Evolutionary conservation across 2,888 invertebrate genomes (phyloP).

Genomic region (Drosophila tripunctata): DNA sequence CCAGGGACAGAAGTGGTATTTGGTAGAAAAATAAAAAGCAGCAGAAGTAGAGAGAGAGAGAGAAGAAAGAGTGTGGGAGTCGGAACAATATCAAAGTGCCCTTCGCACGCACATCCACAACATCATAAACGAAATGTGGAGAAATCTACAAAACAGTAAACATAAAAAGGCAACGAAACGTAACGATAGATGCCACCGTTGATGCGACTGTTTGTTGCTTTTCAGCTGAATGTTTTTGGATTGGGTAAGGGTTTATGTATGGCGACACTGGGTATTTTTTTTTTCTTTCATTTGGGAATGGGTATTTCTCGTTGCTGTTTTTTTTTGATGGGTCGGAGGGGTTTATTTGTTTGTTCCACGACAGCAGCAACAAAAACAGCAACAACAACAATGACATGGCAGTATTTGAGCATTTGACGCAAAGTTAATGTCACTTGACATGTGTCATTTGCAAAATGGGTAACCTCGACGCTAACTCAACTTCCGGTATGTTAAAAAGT

Average conservation of each 20-base stretch:
- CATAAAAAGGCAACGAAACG: conserved; percentile 78
- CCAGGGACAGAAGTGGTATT: not conserved
- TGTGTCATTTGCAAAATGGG: conserved; percentile 81
- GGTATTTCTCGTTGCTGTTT: too few relatives aligned
- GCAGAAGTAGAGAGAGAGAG: not conserved
- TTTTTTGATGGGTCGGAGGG: conserved; percentile 15
- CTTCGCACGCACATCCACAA: conserved; percentile 58
- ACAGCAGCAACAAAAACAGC: conserved; percentile 40
- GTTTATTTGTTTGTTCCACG: conserved; percentile 75
- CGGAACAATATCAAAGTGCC: conserved; percentile 36
- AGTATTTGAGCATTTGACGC: conserved; percentile 73
- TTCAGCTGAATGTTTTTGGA: conserved; percentile 19
- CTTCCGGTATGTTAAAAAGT: conserved; percentile 80
- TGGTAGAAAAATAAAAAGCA: not conserved
- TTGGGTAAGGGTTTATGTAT: conserved; percentile 3
- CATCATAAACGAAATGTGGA: conserved; percentile 62
- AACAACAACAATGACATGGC: conserved; percentile 32
- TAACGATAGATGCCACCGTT: conserved; percentile 69
- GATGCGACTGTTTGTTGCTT: conserved; percentile 39
- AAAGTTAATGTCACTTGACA: conserved; percentile 82
- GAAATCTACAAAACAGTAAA: conserved; percentile 74
- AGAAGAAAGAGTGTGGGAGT: not conserved
- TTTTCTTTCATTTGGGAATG: not conserved
- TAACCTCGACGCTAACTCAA: conserved; percentile 78
- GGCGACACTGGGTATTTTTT: not conserved